Percentiles rank a stretch among this genome's conserved stretches.
These are phyloP conservation scores for Drosophila nannoptera DNA, from an alignment of 1,140 invertebrate genomes.

Conservation along the genomic window DNA sequence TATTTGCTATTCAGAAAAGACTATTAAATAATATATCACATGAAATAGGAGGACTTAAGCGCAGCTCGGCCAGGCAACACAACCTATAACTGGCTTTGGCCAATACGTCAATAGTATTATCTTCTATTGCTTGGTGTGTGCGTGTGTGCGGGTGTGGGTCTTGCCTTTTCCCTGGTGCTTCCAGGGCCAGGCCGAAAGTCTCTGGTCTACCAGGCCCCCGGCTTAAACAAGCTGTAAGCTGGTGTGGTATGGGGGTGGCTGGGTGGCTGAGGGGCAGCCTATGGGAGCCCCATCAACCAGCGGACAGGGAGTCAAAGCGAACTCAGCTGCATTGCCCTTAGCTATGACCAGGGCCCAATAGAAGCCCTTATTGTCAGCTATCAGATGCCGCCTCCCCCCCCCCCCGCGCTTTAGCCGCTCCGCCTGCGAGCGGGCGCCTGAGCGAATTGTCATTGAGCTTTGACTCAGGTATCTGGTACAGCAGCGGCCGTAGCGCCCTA, in stretches of 20 bases:
- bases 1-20: neutral
- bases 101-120: conserved; percentile 14
- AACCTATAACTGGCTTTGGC: conserved; percentile 16
- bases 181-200: neutral
- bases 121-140: conserved; percentile 8
- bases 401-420: conserved; percentile 12
- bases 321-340: conserved; percentile 42
- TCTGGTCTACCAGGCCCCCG: conserved; percentile 15
- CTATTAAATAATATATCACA: neutral
- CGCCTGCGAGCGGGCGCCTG: no score
- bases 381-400: neutral
- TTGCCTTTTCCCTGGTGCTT: neutral
- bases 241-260: neutral
- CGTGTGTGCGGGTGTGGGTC: neutral
- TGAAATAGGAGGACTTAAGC: neutral
- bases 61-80: neutral
- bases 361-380: neutral
- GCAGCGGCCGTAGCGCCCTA: conserved; percentile 18
- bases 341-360: conserved; percentile 14
- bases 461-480: conserved; percentile 46
- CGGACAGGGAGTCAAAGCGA: conserved; percentile 42
- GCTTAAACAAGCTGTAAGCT: neutral
- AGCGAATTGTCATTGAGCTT: conserved; percentile 52
- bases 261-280: neutral
- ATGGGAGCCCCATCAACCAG: conserved; percentile 32